These are phyloP conservation scores for Heliconius charithonia DNA, from an alignment of 2,888 invertebrate species.

Conservation along the genomic window DNA sequence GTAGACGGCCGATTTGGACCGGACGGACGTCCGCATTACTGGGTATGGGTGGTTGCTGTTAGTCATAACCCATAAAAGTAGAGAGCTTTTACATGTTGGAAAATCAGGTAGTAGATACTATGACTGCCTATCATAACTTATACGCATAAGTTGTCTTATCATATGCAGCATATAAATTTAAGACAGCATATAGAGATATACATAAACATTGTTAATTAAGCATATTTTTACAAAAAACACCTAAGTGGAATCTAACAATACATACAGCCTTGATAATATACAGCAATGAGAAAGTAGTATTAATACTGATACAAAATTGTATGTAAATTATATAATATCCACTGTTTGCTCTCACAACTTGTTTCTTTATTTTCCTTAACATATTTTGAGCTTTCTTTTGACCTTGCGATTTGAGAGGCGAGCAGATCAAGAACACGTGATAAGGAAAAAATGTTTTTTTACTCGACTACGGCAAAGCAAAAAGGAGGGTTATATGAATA, in stretches of 20 bases:
- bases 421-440: neutral
- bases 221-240: neutral
- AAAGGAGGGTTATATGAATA: neutral
- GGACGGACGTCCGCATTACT: slow-evolving; percentile 42
- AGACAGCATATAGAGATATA: neutral
- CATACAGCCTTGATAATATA: no score
- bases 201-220: neutral
- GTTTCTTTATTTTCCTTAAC: neutral
- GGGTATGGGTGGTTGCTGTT: slow-evolving; percentile 28
- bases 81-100: neutral
- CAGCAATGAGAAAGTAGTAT: no score
- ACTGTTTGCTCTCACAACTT: neutral
- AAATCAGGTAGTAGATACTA: neutral
- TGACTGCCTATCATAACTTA: no score
- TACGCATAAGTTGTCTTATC: neutral
- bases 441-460: neutral
- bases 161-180: neutral
- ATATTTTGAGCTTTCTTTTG: slow-evolving; percentile 13
- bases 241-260: neutral
- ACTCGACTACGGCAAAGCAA: no score
- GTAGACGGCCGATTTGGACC: slow-evolving; percentile 41
- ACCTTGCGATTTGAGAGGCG: neutral
- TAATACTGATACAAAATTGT: no score
- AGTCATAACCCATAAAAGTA: slow-evolving; percentile 33
- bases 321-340: no score